Evolutionary conservation across 2,797 vertebrate species (phyloP).

Genomic region (Enteromius paludinosus): DNA sequence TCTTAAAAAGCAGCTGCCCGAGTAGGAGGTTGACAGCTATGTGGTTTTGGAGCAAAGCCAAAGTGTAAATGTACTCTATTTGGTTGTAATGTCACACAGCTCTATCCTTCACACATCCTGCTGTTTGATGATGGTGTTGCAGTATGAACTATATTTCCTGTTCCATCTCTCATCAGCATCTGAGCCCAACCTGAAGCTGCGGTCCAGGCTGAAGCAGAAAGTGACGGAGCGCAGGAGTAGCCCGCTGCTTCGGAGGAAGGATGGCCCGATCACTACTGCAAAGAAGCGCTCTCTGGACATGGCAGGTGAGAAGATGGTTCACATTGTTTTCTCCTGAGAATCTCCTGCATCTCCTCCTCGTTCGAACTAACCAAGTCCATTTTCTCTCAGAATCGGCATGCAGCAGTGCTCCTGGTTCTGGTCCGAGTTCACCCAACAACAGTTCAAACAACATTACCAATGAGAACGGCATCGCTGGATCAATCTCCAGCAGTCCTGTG

Average conservation of each 20-base stretch:
- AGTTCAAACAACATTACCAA: slow-evolving; percentile 93
- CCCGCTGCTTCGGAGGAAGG: slow-evolving; percentile 91
- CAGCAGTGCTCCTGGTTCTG: slow-evolving; percentile 95
- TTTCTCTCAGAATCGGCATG: slow-evolving; percentile 87
- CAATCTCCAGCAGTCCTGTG: slow-evolving; percentile 82
- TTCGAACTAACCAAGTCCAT: background rate
- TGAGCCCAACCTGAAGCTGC: slow-evolving; percentile 95
- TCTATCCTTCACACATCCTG: background rate
- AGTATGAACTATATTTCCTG: background rate
- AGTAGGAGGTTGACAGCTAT: no score
- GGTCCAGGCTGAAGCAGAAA: slow-evolving; percentile 96
- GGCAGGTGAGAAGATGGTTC: slow-evolving; percentile 77
- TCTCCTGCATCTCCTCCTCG: background rate
- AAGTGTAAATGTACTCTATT: background rate
- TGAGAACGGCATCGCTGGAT: slow-evolving; percentile 87
- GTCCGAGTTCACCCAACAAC: slow-evolving; percentile 97
- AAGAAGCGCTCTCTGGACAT: slow-evolving; percentile 95
- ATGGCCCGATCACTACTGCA: slow-evolving; percentile 84
- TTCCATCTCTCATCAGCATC: slow-evolving; percentile 79
- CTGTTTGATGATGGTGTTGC: background rate
- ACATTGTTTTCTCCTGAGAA: slow-evolving; percentile 8
- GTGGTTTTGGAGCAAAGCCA: background rate
- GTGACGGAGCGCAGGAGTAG: slow-evolving; percentile 96
- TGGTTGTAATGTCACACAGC: background rate
- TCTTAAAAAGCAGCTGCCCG: background rate